Percentiles rank a stretch among this genome's conserved stretches.
Evolutionary conservation across 2,113 vertebrate species (phyloP).

Genomic region (Sitta europaea): DNA sequence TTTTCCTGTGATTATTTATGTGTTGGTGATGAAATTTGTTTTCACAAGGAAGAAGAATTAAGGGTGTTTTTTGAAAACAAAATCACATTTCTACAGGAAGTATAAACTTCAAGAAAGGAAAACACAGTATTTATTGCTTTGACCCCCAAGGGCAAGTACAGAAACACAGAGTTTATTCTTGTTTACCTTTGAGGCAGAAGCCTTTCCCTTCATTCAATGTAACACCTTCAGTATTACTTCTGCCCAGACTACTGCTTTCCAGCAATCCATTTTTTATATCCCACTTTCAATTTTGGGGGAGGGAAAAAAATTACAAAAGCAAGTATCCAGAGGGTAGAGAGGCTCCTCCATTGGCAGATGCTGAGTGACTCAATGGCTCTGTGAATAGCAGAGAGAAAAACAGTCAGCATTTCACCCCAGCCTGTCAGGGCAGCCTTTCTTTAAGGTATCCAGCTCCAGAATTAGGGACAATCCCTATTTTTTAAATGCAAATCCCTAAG

Average conservation of each 20-base stretch:
- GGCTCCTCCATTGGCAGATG: neutral
- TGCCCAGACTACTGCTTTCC: neutral
- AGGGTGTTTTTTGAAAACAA: slow-evolving; percentile 45
- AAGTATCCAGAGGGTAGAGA: neutral
- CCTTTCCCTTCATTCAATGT: neutral
- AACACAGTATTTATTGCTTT: neutral
- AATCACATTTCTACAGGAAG: slow-evolving; percentile 32
- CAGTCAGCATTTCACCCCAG: neutral
- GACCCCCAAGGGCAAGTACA: neutral
- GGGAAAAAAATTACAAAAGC: neutral
- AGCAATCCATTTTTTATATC: neutral
- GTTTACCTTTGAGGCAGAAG: neutral
- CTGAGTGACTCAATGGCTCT: neutral
- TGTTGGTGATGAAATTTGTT: slow-evolving; percentile 57
- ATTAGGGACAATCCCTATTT: neutral
- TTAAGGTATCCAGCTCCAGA: neutral
- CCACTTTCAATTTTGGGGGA: neutral
- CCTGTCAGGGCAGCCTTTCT: neutral
- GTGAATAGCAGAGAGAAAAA: neutral
- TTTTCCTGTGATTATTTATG: slow-evolving; percentile 70
- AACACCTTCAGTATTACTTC: neutral
- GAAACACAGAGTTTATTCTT: neutral
- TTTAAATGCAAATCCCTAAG: neutral
- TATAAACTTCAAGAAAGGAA: slow-evolving; percentile 7
- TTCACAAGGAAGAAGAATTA: slow-evolving; percentile 50